A percentile compares a stretch with the other conserved stretches of the same genome.
Evolutionary conservation across 2,797 vertebrate genomes (phyloP).

Genomic region (Poeciliopsis paucimaculata): DNA sequence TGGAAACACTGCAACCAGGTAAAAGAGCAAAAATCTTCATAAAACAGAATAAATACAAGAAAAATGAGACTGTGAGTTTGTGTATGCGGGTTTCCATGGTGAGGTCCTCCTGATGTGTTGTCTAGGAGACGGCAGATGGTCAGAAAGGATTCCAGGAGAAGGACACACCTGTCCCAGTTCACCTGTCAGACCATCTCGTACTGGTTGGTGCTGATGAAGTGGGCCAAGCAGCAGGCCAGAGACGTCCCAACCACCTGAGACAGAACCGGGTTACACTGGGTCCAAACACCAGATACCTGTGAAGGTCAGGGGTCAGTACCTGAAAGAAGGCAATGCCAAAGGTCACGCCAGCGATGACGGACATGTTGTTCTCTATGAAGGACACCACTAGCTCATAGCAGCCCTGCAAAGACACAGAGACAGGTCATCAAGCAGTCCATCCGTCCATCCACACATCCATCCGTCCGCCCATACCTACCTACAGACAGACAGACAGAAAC

Average conservation of each 20-base stretch:
- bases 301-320: constrained; percentile 63
- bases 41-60: constrained; percentile 13
- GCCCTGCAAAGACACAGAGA: constrained; percentile 77
- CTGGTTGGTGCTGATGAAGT: constrained; percentile 94
- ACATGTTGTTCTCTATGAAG: constrained; percentile 95
- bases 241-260: constrained; percentile 90
- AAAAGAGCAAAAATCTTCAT: background rate
- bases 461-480: too few species aligned
- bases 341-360: constrained; percentile 94
- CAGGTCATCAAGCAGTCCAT: background rate
- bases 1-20: background rate
- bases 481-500: background rate
- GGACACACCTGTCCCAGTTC: background rate
- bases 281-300: background rate
- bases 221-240: constrained; percentile 93
- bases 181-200: constrained; percentile 95
- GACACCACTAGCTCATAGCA: constrained; percentile 94
- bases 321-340: constrained; percentile 97
- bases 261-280: background rate
- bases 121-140: constrained; percentile 5
- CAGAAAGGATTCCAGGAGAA: background rate
- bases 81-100: constrained; percentile 25
- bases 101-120: constrained; percentile 2
- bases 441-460: too few species aligned
- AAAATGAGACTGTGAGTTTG: background rate